Conservation (phyloP, 2,113 vertebrate genomes). For the Mesitornis unicolor region DNA sequence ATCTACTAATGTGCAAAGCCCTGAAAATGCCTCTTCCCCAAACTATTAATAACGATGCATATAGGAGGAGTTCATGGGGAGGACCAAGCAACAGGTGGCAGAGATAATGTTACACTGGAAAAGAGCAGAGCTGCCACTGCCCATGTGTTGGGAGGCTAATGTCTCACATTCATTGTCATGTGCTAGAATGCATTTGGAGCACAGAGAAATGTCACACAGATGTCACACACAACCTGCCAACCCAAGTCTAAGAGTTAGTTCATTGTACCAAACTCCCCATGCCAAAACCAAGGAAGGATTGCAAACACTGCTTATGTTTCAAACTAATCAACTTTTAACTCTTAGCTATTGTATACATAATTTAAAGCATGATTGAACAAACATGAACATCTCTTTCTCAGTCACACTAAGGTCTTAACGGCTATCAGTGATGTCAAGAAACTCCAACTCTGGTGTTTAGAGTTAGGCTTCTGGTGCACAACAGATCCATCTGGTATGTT, state of each 20-base stretch:
- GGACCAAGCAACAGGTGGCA: slow-evolving; percentile 82
- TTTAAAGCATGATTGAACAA: background rate
- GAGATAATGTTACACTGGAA: slow-evolving; percentile 82
- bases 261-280: background rate
- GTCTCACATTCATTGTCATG: slow-evolving; percentile 64
- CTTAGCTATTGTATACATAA: background rate
- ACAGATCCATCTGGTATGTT: background rate
- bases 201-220: slow-evolving; percentile 61
- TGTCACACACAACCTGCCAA: background rate
- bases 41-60: slow-evolving; percentile 82
- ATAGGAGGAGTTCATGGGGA: slow-evolving; percentile 69
- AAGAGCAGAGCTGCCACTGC: slow-evolving; percentile 74
- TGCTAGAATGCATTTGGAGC: slow-evolving; percentile 53
- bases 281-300: background rate
- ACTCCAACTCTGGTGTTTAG: background rate
- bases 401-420: background rate
- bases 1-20: background rate
- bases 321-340: background rate
- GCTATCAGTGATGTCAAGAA: background rate
- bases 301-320: background rate
- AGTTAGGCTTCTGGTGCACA: background rate
- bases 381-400: background rate
- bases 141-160: background rate
- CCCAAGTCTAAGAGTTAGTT: background rate
- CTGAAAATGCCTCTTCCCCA: slow-evolving; percentile 7